These are phyloP conservation scores for Drosophila paulistorum DNA, from an alignment of 1,140 invertebrate species.

Conservation along the genomic window DNA sequence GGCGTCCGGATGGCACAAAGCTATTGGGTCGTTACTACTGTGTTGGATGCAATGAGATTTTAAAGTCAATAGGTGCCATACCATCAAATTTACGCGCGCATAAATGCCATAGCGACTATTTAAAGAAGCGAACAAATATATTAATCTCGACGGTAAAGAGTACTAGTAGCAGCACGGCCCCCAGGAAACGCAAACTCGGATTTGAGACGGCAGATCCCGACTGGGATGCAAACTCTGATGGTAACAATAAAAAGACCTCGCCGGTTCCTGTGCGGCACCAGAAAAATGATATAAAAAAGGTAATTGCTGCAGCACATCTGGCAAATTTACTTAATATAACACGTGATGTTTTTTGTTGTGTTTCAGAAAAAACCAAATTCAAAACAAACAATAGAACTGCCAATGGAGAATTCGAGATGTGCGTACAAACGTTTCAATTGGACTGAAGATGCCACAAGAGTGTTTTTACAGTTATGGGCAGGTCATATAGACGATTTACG, in stretches of 20 bases:
- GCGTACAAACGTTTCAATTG: slow-evolving; percentile 23
- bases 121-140: not conserved
- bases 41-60: slow-evolving; percentile 30
- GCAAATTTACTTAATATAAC: not conserved
- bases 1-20: slow-evolving; percentile 47
- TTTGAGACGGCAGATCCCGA: not conserved
- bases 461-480: slow-evolving; percentile 43
- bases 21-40: slow-evolving; percentile 49
- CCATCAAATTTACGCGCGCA: slow-evolving; percentile 31
- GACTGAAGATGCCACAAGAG: slow-evolving; percentile 21
- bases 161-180: not conserved
- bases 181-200: not conserved
- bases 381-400: not conserved
- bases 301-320: not conserved
- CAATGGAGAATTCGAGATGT: not conserved
- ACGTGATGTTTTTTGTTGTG: not conserved
- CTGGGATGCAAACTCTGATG: not conserved
- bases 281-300: not conserved
- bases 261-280: not conserved
- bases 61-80: not conserved
- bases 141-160: not conserved
- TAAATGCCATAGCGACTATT: slow-evolving; percentile 26
- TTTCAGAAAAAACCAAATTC: not conserved
- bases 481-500: slow-evolving; percentile 17
- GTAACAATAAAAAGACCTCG: not conserved